phyloP scores from a whole-genome alignment of 2,797 vertebrate genomes.

The Sebastes aleutianus region DNA sequence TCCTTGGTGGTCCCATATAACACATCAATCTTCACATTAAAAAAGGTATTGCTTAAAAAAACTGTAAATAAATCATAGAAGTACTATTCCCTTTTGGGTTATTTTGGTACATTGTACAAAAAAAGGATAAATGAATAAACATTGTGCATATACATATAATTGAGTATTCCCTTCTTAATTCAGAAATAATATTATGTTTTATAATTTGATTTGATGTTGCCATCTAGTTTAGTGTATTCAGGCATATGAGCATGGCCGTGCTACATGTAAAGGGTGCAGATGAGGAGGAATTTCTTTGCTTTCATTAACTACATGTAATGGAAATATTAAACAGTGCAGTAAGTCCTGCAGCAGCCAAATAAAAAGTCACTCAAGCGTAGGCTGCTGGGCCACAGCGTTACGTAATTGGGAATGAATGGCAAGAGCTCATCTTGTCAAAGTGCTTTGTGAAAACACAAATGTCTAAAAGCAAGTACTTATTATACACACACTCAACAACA shows the following conservation, averaged over 20 bases:
- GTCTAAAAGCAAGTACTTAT: constrained; percentile 35
- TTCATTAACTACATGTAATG: constrained; percentile 14
- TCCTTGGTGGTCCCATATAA: constrained; percentile 60
- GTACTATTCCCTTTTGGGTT: constrained; percentile 34
- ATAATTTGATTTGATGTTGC: not conserved
- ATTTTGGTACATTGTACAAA: constrained; percentile 59
- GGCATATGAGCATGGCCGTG: not conserved
- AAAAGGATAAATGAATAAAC: constrained; percentile 45
- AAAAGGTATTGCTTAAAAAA: constrained; percentile 64
- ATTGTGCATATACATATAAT: constrained; percentile 48
- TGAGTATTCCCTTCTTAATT: constrained; percentile 17
- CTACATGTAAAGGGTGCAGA: not conserved
- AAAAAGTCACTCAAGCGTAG: constrained; percentile 34
- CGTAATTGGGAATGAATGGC: constrained; percentile 34
- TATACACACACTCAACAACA: constrained; percentile 55
- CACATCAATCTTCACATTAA: constrained; percentile 27
- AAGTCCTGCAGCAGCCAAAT: constrained; percentile 42
- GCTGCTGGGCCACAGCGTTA: constrained; percentile 22
- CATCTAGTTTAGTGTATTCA: constrained; percentile 42
- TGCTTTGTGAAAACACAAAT: constrained; percentile 70
- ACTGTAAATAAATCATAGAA: constrained; percentile 40
- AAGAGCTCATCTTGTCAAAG: constrained; percentile 64
- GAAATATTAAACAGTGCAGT: constrained; percentile 16
- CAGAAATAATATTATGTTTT: constrained; percentile 2
- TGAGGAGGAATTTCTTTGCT: constrained; percentile 27